Base-by-base conservation (phyloP, 2,113 vertebrate species). In the Cyprinodon variegatus region DNA sequence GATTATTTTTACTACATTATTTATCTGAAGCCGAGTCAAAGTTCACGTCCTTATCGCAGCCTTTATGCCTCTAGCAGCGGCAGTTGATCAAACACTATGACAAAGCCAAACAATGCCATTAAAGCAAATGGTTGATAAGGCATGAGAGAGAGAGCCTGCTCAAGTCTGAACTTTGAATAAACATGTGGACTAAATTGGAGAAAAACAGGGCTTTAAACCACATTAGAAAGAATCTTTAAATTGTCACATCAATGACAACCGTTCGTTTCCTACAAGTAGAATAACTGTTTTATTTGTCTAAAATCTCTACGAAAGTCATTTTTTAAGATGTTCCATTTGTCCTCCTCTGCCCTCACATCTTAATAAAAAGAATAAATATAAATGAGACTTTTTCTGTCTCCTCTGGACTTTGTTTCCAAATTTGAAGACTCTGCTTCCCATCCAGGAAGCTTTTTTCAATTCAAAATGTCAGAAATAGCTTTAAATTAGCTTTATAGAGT, bases 81-180 rank as follows among this genome's bases (percentile, higher is more conserved):
- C 61, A 50, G 68, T 48, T 85, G 80, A 76, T 86, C 87, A 90
- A 90, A 90, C 87, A 90, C 14, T 17, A 36, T 1, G 17, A 68
- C 4, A 7, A 43, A 40, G 50, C 72, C 67, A 90, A 90, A 89
- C 85, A 83, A 50, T 41, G 74, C 65, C 79, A 83, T 90, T 82
- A 89, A 79, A 81, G 75, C 38, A 71, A 77, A 87, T 64, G 84
- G 67, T 12, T 11, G 46, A 82, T 22, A 40, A 12, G 8, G 41
- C 13, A 1, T 11, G 37, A 74, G 81, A 7, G 22, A 40, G 17
- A 68, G 40, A 72, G 14, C 3, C 2, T 0, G 37, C 76, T 68
- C 22, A 38, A 36, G 0, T 9, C 45, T 20, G 46, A 41, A 62
- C 50, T 77, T 41, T 20, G 12, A 7, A 46, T 11, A 22, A 70